Evolutionary conservation across 2,888 invertebrate genomes (phyloP).

Genomic region (Andrena marginata): DNA sequence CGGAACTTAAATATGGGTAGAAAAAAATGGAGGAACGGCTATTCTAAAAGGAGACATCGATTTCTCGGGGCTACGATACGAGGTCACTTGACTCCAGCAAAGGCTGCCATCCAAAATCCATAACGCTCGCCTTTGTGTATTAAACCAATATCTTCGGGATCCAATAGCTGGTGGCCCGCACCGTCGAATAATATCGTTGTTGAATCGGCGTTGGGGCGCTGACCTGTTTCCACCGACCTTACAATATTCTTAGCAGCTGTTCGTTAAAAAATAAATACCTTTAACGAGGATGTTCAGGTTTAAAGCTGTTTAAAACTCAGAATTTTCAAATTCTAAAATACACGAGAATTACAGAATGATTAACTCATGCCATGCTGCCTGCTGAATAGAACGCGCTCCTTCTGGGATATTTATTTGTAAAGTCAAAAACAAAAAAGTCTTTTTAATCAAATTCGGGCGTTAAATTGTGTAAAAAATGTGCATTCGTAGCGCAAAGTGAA

Average conservation of each 20-base stretch:
- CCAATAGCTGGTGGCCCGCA: slow-evolving; percentile 48
- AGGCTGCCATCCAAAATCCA: slow-evolving; percentile 67
- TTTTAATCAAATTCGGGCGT: not conserved
- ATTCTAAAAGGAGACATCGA: slow-evolving; percentile 54
- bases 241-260: not conserved
- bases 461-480: not conserved
- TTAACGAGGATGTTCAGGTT: no score
- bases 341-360: not conserved
- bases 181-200: slow-evolving; percentile 50
- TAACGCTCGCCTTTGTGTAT: slow-evolving; percentile 73
- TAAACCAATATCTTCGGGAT: slow-evolving; percentile 71
- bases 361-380: no score
- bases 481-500: not conserved
- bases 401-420: not conserved
- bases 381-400: not conserved
- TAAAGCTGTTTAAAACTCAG: no score
- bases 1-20: no score
- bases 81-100: slow-evolving; percentile 56
- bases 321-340: not conserved
- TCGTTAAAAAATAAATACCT: not conserved
- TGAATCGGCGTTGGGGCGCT: slow-evolving; percentile 27
- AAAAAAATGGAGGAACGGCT: slow-evolving; percentile 33
- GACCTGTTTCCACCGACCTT: slow-evolving; percentile 18
- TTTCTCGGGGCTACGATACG: slow-evolving; percentile 53
- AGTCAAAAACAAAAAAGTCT: not conserved